Base-by-base conservation (phyloP, 1,140 invertebrate genomes). In the Bombus sibiricus region DNA sequence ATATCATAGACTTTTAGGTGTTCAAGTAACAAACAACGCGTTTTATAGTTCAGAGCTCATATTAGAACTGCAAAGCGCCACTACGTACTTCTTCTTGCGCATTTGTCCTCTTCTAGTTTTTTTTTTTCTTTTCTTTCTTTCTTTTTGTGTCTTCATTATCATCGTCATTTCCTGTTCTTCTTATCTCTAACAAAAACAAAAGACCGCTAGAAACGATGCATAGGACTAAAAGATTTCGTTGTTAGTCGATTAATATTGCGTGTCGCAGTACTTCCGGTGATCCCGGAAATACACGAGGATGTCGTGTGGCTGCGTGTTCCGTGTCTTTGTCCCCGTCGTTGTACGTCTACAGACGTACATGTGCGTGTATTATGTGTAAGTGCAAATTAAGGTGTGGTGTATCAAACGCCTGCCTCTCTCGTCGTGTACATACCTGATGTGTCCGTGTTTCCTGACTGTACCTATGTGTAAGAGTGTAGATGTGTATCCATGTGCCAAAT, bases 1-100 rank as follows among this genome's bases (percentile, higher is more conserved):
- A 92, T 92, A 92, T 91, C 86, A 93, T 94, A 94, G 88, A 94
- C 88, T 94, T 92, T 69, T 91, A 93, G 92, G 90, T 95, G 94
- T 94, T 69, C 68, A 88, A 90, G 89, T 92, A 94, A 93, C 91
- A 93, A 93, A 89, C 93, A 94, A 94, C 89, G 90, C 83, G 90
- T 91, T 92, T 91, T 90, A 92, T 93, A 93, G 92, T 94, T 43
- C 88, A 90, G 92, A 92, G 66, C 91, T 93, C 92, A 92, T 93
- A 93, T 93, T 94, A 93, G 90, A 92, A 87, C 79, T 89, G 90
- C 79, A 82, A 80, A 89, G 85, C 43, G 85, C 13, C 64, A 28
- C 47, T 15, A 43, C 53, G 37, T 43, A 28, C 10, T 41, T 41
- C 1, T 41, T 72, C 28, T 69, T 69, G 15, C 34, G 66, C 13